Base-by-base conservation (phyloP, 2,113 vertebrate species). In the Carassius auratus region DNA sequence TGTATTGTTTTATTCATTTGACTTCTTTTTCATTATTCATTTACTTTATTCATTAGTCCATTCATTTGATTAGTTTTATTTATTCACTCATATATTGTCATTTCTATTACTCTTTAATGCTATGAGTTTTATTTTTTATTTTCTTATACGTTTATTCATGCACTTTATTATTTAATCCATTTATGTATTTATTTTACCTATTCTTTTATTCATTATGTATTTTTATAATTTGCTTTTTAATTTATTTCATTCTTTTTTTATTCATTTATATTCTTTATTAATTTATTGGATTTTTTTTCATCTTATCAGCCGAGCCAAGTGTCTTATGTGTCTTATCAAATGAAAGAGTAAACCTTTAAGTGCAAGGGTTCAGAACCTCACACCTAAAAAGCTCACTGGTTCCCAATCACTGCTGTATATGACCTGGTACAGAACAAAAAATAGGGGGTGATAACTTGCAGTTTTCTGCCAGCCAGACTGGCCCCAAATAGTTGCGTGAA, bases 401-500 rank as follows among this genome's bases (percentile, higher is more conserved):
- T 3, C 57, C 57, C 57, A 61, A 61, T 3, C 0, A 21, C 57
- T 61, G 19, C 8, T 61, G 57, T n/a, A 21, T 42, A 21, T 71
- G 2, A 38, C 68, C 36, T 12, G 57, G 8, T 61, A 61, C 19
- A 36, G 7, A 36, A 81, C 26, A 7, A 33, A 81, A 55, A 5
- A 36, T 3, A 8, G 1, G 1, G 12, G 17, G 15, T 8, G 23
- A 52, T 66, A 52, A 69, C 79, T 64, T 26, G 21, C 19, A 26
- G 68, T 33, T 68, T 26, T 81, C 17, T 26, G 57, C 57, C 57
- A 42, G 57, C 57, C 77, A 80, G 21, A 50, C 77, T 64, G 38
- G 38, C 23, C 38, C 48, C 62, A 69, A 81, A 81, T 17, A 19
- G 42, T 81, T 68, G 8, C 2, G 0, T 68, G 9, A 81, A 21